Conservation (phyloP, 2,888 invertebrate species). For the Nephrotoma guestfalica region DNA sequence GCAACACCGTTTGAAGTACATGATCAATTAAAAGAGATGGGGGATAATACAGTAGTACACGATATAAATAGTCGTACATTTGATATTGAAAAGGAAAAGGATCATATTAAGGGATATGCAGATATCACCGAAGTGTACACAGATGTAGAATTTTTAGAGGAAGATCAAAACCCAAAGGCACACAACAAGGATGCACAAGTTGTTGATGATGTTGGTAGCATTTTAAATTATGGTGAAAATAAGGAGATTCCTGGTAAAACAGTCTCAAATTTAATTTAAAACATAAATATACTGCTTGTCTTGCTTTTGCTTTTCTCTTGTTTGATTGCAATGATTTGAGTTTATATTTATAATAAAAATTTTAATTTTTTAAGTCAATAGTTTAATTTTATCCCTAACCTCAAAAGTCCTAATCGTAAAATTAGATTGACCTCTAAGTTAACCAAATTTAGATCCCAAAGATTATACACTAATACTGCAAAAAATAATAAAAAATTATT, state of each 20-base stretch:
- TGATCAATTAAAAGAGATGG: constrained; percentile 30
- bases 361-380: background rate
- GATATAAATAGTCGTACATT: constrained; percentile 32
- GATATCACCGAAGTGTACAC: constrained; percentile 33
- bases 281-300: background rate
- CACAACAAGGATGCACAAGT: constrained; percentile 1
- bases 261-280: background rate
- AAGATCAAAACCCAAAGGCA: constrained; percentile 18
- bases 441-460: background rate
- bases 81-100: constrained; percentile 33
- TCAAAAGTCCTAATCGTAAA: background rate
- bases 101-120: constrained; percentile 36
- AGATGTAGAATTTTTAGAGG: constrained; percentile 39
- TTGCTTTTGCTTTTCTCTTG: background rate
- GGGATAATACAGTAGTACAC: constrained; percentile 30
- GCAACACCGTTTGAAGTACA: constrained; percentile 29
- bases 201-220: background rate
- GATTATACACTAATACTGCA: background rate
- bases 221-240: background rate
- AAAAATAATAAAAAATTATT: background rate
- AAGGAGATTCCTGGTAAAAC: background rate
- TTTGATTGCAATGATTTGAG: background rate
- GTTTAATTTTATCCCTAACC: background rate
- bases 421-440: background rate
- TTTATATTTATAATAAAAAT: background rate